Conservation (phyloP, 2,797 vertebrate genomes). For the Tauraco hartlaubi region DNA sequence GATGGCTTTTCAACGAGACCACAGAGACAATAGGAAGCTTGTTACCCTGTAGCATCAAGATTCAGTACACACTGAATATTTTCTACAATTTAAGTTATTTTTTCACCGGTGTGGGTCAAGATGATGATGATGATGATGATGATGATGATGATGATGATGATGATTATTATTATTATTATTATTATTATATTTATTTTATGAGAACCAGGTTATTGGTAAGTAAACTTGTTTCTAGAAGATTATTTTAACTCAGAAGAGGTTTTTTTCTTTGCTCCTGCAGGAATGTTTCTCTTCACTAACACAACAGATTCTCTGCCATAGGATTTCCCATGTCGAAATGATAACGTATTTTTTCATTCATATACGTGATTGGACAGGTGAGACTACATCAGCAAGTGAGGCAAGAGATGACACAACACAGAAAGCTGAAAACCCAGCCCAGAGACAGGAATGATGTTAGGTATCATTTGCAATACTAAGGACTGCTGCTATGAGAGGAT, state of each 20-base stretch:
- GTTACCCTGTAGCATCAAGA: not conserved
- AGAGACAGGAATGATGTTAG: not conserved
- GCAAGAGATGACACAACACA: not conserved
- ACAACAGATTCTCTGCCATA: not conserved
- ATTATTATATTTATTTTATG: not conserved
- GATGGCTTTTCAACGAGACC: not conserved
- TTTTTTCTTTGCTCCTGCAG: not conserved
- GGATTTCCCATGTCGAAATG: not conserved
- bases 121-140: too few relatives aligned
- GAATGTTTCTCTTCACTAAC: not conserved
- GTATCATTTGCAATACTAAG: not conserved
- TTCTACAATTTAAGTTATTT: not conserved
- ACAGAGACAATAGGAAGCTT: not conserved
- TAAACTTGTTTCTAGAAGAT: not conserved
- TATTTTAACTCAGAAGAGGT: not conserved
- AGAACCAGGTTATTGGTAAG: not conserved
- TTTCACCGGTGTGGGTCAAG: fast-evolving
- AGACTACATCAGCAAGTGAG: not conserved
- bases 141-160: too few relatives aligned
- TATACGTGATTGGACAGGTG: not conserved
- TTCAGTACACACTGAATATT: not conserved
- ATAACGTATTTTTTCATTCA: not conserved
- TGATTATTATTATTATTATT: not conserved
- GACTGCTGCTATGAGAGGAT: not conserved
- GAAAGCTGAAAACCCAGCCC: not conserved